Evolutionary conservation across 2,888 invertebrate species (phyloP).

Genomic region (Torymus auratus): DNA sequence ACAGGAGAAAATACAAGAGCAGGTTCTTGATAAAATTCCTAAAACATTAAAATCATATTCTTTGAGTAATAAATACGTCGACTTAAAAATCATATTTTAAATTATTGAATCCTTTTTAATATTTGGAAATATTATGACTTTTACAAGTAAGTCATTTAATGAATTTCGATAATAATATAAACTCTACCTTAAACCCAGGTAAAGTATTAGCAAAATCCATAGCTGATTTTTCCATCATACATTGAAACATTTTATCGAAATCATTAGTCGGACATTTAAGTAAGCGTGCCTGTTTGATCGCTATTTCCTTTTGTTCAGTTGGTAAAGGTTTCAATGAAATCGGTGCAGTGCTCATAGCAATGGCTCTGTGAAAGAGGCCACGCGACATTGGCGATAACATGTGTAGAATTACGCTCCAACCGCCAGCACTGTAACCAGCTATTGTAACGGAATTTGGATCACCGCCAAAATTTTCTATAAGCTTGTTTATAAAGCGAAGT

Average conservation of each 20-base stretch:
- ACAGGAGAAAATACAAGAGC: slow-evolving; percentile 80
- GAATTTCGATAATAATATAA: too few relatives aligned
- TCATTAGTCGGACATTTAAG: slow-evolving; percentile 80
- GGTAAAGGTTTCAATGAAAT: slow-evolving; percentile 79
- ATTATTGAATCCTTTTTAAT: not conserved
- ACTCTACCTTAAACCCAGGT: slow-evolving; percentile 8
- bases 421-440: slow-evolving; percentile 79
- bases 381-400: slow-evolving; percentile 81
- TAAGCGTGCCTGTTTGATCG: slow-evolving; percentile 80
- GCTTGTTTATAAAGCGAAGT: too few relatives aligned
- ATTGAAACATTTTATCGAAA: slow-evolving; percentile 79
- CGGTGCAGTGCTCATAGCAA: slow-evolving; percentile 83
- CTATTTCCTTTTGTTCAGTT: slow-evolving; percentile 79
- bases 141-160: too few relatives aligned
- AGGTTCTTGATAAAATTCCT: slow-evolving; percentile 79
- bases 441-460: slow-evolving; percentile 82
- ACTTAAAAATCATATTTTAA: slow-evolving; percentile 66
- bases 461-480: slow-evolving; percentile 84
- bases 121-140: not conserved
- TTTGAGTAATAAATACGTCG: too few relatives aligned
- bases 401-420: slow-evolving; percentile 75
- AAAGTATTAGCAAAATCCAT: slow-evolving; percentile 37
- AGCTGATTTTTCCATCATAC: slow-evolving; percentile 75
- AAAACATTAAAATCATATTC: too few relatives aligned
- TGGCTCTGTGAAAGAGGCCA: slow-evolving; percentile 84